Conservation (phyloP, 2,888 invertebrate genomes). For the Ochropacha duplaris region DNA sequence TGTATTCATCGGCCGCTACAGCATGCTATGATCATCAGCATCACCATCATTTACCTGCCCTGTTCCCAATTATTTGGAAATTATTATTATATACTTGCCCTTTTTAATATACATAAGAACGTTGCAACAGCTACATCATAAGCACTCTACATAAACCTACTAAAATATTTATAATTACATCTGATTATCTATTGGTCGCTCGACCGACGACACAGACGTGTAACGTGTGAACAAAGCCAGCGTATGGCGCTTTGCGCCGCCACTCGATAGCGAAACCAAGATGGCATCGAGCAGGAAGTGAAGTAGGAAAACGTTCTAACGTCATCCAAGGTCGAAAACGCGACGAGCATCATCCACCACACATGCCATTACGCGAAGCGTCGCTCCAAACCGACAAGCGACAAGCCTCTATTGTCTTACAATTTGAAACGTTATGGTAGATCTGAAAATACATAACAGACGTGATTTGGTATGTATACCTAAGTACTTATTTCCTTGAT, state of each 20-base stretch:
- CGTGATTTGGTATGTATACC: constrained; percentile 5
- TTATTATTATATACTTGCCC: too few relatives aligned
- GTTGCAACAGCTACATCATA: too few relatives aligned
- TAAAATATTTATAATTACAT: constrained; percentile 1
- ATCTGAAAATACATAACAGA: constrained; percentile 31
- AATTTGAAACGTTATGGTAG: constrained; percentile 58
- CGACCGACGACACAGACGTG: constrained; percentile 13
- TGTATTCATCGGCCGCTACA: not conserved
- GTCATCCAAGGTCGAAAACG: constrained; percentile 72
- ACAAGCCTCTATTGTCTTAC: constrained; percentile 58
- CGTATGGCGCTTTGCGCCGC: constrained; percentile 47
- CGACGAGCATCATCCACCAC: constrained; percentile 60
- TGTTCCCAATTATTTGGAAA: too few relatives aligned
- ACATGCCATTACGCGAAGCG: constrained; percentile 40
- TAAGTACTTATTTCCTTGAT: constrained; percentile 18
- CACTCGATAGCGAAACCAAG: constrained; percentile 54
- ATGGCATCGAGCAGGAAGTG: constrained; percentile 78
- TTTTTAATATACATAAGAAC: too few relatives aligned
- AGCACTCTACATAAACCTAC: too few relatives aligned
- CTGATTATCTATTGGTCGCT: too few relatives aligned
- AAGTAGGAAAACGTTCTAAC: constrained; percentile 78
- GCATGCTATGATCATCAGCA: too few relatives aligned
- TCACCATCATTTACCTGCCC: too few relatives aligned
- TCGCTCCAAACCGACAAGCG: constrained; percentile 44
- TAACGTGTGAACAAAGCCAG: constrained; percentile 16